Base-by-base conservation (phyloP, 2,113 vertebrate species). In the Brachypteracias leptosomus region DNA sequence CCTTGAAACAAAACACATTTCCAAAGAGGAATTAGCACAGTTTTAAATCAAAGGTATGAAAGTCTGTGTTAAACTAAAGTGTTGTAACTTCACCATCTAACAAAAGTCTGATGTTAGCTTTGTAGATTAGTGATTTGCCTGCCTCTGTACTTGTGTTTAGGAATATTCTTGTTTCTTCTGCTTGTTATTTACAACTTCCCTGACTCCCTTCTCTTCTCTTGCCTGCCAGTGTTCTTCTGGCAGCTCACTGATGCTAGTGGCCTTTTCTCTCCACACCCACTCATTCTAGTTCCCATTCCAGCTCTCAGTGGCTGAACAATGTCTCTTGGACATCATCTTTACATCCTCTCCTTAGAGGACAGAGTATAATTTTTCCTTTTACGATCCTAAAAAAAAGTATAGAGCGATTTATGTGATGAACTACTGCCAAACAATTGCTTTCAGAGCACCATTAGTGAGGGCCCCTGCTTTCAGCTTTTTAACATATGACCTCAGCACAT, bases 341-440 rank as follows among this genome's bases (percentile, higher is more conserved):
- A 79, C 35, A 38, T 67, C 9, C 6, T 26, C 22, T 83, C 55
- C 59, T 71, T 66, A 88, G 63, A 91, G 68, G 88, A 85, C 16
- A 52, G 82, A 89, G 55, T 55, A 55, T 46, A 90, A 10, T 83
- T 93, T 94, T 93, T 88, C 57, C 42, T 90, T 95, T 95, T 91
- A 52, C 0, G 0, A 67, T 51, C 42, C 52, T 47, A 33, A 66
- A 74, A 88, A 86, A 88, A 86, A 36, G 20, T 80, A 52, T 31
- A 67, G 72, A 83, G 13, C 1, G 0, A 90, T 88, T 96, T 93
- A 63, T 67, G 72, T 5, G 3, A 90, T 75, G 61, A 95, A 71
- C 89, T 87, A 87, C 82, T 80, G 82, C 59, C 85, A 67, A 95
- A 93, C 55, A 93, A 67, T 84, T 94, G 52, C 63, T 80, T 96